These are phyloP conservation scores for Dryobates pubescens DNA, from an alignment of 2,797 vertebrate genomes.

Conservation along the genomic window DNA sequence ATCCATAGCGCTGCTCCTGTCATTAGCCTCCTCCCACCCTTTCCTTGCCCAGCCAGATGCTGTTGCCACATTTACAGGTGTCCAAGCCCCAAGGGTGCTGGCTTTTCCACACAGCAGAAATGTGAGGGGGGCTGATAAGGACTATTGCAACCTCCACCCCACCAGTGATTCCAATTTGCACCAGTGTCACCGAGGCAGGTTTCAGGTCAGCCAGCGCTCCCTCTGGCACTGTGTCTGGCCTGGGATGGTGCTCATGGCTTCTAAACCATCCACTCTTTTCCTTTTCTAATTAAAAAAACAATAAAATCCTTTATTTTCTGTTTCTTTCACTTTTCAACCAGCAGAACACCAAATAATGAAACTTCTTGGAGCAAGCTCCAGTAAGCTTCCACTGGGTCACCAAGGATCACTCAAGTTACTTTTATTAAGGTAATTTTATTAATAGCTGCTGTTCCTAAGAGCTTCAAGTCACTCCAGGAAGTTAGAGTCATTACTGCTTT, in stretches of 20 bases:
- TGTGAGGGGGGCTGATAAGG: slow-evolving; percentile 38
- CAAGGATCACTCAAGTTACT: background rate
- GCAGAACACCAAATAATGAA: background rate
- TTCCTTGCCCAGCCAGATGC: background rate
- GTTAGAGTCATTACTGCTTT: background rate
- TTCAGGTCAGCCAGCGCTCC: background rate
- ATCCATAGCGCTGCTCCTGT: background rate
- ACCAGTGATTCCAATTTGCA: accelerated
- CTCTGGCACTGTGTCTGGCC: background rate
- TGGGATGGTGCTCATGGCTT: background rate
- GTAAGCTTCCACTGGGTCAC: background rate
- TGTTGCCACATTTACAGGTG: slow-evolving; percentile 30
- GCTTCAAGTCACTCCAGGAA: background rate
- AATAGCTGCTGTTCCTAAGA: background rate
- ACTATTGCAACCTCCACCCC: background rate
- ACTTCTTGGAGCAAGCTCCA: background rate
- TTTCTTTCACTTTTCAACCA: background rate
- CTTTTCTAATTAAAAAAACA: background rate
- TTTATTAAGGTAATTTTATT: background rate
- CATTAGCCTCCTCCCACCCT: accelerated
- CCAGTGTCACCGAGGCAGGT: background rate
- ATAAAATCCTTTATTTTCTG: background rate
- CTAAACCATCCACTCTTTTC: background rate
- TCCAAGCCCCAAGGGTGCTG: background rate
- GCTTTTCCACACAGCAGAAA: background rate